These are phyloP conservation scores for Ceraclea dissimilis DNA, from an alignment of 2,888 invertebrate species.

Conservation along the genomic window DNA sequence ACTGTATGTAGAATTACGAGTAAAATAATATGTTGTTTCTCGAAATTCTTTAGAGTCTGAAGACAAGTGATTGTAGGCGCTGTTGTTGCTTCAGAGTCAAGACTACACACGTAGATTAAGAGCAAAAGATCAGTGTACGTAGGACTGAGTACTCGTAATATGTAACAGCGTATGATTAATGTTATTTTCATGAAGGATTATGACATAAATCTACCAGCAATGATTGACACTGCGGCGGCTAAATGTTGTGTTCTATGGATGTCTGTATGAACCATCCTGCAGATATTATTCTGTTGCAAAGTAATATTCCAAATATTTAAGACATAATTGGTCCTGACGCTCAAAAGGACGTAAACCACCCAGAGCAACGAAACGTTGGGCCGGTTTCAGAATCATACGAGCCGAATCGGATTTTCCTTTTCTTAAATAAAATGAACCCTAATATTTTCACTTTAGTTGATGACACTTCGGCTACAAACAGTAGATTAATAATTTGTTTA, in stretches of 20 bases:
- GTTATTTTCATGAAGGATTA: conserved; percentile 13
- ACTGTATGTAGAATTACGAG: too few relatives aligned
- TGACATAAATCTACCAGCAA: conserved; percentile 15
- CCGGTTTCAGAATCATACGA: background rate
- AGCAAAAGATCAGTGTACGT: too few relatives aligned
- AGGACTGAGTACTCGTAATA: background rate
- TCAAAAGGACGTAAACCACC: conserved; percentile 19
- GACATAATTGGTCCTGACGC: conserved; percentile 23
- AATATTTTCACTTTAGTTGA: too few relatives aligned
- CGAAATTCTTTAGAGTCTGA: too few relatives aligned
- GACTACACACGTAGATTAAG: conserved; percentile 1
- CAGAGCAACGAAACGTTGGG: conserved; percentile 2
- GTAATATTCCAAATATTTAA: conserved; percentile 18
- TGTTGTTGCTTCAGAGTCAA: too few relatives aligned
- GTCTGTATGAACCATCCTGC: background rate
- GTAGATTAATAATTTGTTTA: too few relatives aligned
- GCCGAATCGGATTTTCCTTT: too few relatives aligned
- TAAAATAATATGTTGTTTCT: too few relatives aligned
- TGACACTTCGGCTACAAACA: too few relatives aligned
- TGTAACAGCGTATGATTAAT: conserved; percentile 15
- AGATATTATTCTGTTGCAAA: conserved; percentile 1
- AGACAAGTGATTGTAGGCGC: too few relatives aligned
- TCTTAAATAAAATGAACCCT: too few relatives aligned
- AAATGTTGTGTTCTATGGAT: background rate
- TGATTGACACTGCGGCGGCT: conserved; percentile 13